These are phyloP conservation scores for Eupithecia inturbata DNA, from an alignment of 2,888 invertebrate genomes.

Conservation along the genomic window DNA sequence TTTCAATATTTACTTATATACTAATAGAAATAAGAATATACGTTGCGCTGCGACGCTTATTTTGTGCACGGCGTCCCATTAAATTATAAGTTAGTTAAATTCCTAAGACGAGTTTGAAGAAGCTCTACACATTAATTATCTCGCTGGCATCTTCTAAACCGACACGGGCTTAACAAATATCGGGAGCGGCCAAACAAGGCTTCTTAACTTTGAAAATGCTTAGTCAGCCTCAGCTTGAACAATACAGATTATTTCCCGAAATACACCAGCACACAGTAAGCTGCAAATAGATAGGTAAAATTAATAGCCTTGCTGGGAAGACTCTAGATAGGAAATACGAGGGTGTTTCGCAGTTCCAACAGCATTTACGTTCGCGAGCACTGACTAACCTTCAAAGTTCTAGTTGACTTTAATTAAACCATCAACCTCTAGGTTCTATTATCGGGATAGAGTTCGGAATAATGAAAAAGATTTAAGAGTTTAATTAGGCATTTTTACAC, in stretches of 20 bases:
- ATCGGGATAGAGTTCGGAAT: conserved; percentile 5
- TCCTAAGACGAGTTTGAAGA: conserved; percentile 58
- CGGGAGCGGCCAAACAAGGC: conserved; percentile 72
- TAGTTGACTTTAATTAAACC: conserved; percentile 29
- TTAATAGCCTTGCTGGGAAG: conserved; percentile 39
- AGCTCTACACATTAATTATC: conserved; percentile 77
- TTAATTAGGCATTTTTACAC: neutral
- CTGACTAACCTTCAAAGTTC: conserved; percentile 31
- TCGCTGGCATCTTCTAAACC: conserved; percentile 72
- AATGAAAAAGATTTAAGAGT: neutral
- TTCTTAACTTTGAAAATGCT: conserved; percentile 72
- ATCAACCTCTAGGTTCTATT: conserved; percentile 16
- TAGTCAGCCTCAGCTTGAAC: conserved; percentile 66
- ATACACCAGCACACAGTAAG: conserved; percentile 53
- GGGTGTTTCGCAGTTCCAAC: conserved; percentile 32
- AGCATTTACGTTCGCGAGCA: conserved; percentile 23
- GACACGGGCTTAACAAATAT: conserved; percentile 78
- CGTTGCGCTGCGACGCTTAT: conserved; percentile 26
- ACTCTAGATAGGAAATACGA: conserved; percentile 29
- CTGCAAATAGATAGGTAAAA: conserved; percentile 47
- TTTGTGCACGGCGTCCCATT: conserved; percentile 47
- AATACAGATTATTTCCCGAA: conserved; percentile 69
- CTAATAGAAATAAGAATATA: too few relatives aligned
- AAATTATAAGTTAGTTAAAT: conserved; percentile 69
- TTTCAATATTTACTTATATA: conserved; percentile 19